Evolutionary conservation across 2,888 invertebrate genomes (phyloP).

Genomic region (Pogonocherus hispidulus): DNA sequence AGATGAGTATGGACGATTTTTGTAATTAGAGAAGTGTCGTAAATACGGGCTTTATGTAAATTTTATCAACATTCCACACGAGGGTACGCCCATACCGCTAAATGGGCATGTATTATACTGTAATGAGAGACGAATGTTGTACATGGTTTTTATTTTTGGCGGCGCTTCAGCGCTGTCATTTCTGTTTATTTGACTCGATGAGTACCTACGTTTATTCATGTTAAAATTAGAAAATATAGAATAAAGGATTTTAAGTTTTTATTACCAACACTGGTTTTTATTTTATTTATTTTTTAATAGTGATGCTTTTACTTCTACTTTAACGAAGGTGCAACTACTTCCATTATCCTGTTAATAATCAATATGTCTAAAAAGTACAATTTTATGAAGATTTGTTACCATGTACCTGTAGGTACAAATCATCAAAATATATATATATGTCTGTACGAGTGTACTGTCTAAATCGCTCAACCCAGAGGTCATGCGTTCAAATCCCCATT

Average conservation of each 20-base stretch:
- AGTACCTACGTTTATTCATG: constrained; percentile 63
- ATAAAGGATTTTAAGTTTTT: constrained; percentile 65
- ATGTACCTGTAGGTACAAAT: too few relatives aligned
- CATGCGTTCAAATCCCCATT: too few relatives aligned
- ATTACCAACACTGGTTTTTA: constrained; percentile 54
- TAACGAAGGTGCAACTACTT: too few relatives aligned
- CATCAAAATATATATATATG: too few relatives aligned
- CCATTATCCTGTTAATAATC: too few relatives aligned
- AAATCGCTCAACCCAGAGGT: too few relatives aligned
- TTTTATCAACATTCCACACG: constrained; percentile 40
- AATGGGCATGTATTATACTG: constrained; percentile 44
- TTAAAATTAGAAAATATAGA: constrained; percentile 62
- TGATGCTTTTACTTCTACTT: background rate
- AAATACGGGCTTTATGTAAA: constrained; percentile 48
- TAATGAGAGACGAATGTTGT: constrained; percentile 48
- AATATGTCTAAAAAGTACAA: too few relatives aligned
- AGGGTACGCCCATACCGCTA: constrained; percentile 16
- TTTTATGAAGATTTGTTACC: too few relatives aligned
- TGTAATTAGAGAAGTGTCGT: constrained; percentile 49
- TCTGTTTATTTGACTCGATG: constrained; percentile 57
- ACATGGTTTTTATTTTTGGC: constrained; percentile 52
- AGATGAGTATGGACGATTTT: constrained; percentile 53
- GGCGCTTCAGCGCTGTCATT: constrained; percentile 52
- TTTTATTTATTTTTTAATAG: constrained; percentile 30
- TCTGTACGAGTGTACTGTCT: too few relatives aligned